Evolutionary conservation across 2,113 vertebrate species (phyloP).

Genomic region (Geococcyx californianus): DNA sequence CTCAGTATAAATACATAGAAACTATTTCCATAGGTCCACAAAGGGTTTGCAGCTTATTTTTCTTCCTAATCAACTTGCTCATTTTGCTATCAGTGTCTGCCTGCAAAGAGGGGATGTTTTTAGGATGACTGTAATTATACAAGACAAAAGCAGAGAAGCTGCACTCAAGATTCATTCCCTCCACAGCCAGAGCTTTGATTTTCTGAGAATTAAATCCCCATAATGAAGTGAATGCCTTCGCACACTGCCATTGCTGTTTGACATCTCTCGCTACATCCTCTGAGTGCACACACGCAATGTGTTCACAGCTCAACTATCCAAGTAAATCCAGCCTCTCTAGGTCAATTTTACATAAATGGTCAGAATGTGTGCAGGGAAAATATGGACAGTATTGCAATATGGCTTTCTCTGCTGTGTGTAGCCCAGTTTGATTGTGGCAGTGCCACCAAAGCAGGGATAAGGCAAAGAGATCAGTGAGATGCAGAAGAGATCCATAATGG

Average conservation of each 20-base stretch:
- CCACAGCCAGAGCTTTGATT: conserved; percentile 30
- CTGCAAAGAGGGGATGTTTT: conserved; percentile 17
- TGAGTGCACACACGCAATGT: not conserved
- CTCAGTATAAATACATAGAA: not conserved
- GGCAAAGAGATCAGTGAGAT: not conserved
- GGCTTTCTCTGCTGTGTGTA: not conserved
- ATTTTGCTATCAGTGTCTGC: not conserved
- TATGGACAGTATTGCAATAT: not conserved
- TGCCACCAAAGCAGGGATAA: not conserved
- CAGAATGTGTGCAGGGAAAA: not conserved
- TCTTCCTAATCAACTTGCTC: not conserved
- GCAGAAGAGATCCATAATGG: not conserved
- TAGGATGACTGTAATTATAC: conserved; percentile 49
- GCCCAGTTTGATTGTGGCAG: not conserved
- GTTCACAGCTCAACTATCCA: not conserved
- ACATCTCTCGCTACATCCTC: not conserved
- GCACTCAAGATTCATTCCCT: conserved; percentile 16
- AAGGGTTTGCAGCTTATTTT: not conserved
- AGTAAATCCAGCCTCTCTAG: conserved; percentile 4
- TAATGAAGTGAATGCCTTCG: conserved; percentile 8
- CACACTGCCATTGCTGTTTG: not conserved
- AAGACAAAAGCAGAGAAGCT: conserved; percentile 45
- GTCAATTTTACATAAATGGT: not conserved
- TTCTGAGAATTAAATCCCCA: conserved; percentile 28
- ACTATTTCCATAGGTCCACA: not conserved